Base-by-base conservation (phyloP, 2,113 vertebrate species). In the Hyperopisus bebe region DNA sequence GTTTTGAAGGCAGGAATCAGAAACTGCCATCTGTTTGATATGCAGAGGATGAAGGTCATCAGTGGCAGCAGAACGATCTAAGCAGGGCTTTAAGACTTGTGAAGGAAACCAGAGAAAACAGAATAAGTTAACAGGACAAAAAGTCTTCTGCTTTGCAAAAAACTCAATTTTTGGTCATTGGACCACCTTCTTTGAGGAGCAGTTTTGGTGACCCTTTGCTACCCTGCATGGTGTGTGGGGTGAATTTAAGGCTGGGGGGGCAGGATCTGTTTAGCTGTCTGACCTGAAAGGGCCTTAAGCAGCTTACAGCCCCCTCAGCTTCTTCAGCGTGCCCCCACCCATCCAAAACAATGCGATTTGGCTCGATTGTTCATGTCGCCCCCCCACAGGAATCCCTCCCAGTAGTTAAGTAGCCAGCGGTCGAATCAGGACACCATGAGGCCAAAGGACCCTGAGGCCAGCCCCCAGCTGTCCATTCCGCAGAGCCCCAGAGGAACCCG, bases 381-480 rank as follows among this genome's bases (percentile, higher is more conserved):
- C n/a, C 58, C 58, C 50, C 74, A 42, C 10, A 39, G 35, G 74
- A 77, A 39, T 77, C 74, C 44, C 9, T 1, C 24, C 9, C 24
- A 24, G 8, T 1, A 48, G 82, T 21, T 21, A 84, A 48, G 17
- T 39, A 77, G 35, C 74, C 35, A 0, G 35, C 35, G 35, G 74
- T 19, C 35, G 5, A 80, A 50, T 62, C 4, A 80, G 87, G 82
- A 87, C 58, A 90, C 70, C 44, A 55, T 13, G 7, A 85, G 31
- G 48, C 91, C 82, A 51, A 53, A 66, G n/a, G 86, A 53, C 86
- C 90, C 77, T 15, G 50, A 13, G 17, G 44, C 46, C 91, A 86
- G 53, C 55, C 90, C 89, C 44, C 89, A 77, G 90, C 70, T 89
- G 74, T 42, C 55, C 89, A 85, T 91, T 90, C 87, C 89, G 21